Evolutionary conservation across 1,140 invertebrate genomes (phyloP).

Genomic region (Cotesia glomerata): DNA sequence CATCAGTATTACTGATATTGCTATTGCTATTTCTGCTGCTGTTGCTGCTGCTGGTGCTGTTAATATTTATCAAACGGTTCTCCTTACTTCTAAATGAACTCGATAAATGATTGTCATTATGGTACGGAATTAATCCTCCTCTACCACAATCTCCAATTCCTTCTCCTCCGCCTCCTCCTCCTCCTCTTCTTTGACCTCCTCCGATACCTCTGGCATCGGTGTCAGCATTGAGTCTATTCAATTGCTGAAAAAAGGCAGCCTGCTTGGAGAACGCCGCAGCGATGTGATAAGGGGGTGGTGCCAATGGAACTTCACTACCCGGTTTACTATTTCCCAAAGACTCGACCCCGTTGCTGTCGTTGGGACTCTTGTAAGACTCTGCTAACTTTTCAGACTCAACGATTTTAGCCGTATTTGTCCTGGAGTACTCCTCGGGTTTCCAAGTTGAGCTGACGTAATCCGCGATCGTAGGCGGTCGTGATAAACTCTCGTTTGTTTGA

Average conservation of each 20-base stretch:
- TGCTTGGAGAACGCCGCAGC: slow-evolving; percentile 74
- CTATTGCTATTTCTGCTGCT: slow-evolving; percentile 15
- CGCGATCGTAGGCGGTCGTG: slow-evolving; percentile 52
- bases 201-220: no score
- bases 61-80: slow-evolving; percentile 3
- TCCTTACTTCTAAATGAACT: slow-evolving; percentile 11
- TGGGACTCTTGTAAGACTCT: slow-evolving; percentile 48
- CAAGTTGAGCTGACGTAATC: slow-evolving; percentile 59
- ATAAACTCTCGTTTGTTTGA: slow-evolving; percentile 46
- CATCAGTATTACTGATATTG: not conserved
- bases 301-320: slow-evolving; percentile 47
- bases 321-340: slow-evolving; percentile 29
- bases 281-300: slow-evolving; percentile 74
- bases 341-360: slow-evolving; percentile 33
- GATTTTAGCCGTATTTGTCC: slow-evolving; percentile 57
- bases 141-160: not conserved
- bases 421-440: slow-evolving; percentile 59
- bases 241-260: slow-evolving; percentile 62
- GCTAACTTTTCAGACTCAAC: slow-evolving; percentile 56
- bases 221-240: slow-evolving; percentile 44
- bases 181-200: no score
- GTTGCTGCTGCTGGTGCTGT: not conserved
- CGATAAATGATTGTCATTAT: slow-evolving; percentile 22
- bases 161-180: no score
- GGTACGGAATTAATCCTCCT: slow-evolving; percentile 2